Evolutionary conservation across 2,797 vertebrate genomes (phyloP).

Genomic region (Tapera naevia): DNA sequence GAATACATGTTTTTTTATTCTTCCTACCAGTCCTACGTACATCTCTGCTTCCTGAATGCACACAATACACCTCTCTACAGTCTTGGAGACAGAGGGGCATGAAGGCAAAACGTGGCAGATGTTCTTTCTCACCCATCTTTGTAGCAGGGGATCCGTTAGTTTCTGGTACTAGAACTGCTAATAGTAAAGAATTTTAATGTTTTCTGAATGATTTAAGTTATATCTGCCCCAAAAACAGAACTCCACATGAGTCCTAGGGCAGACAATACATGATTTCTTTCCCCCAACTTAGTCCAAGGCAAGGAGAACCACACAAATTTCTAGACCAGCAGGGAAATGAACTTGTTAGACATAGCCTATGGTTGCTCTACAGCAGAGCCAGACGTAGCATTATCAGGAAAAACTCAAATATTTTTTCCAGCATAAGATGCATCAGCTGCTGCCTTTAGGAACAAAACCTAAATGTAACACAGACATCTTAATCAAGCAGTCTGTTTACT

Average conservation of each 20-base stretch:
- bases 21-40: not conserved
- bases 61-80: not conserved
- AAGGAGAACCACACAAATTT: not conserved
- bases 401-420: not conserved
- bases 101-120: not conserved
- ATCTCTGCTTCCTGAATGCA: not conserved
- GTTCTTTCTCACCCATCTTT: not conserved
- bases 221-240: not conserved
- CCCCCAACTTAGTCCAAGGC: not conserved
- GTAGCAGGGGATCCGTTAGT: not conserved
- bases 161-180: not conserved
- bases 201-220: not conserved
- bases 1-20: not conserved
- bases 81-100: not conserved
- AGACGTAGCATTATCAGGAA: not conserved
- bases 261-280: not conserved
- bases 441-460: not conserved
- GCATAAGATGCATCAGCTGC: not conserved
- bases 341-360: not conserved
- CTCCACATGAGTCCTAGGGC: not conserved
- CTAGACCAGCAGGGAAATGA: not conserved
- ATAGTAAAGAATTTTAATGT: not conserved
- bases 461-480: not conserved
- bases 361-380: not conserved
- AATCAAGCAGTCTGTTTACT: not conserved